Evolutionary conservation across 1,140 invertebrate genomes (phyloP).

Genomic region (Elysia chlorotica): DNA sequence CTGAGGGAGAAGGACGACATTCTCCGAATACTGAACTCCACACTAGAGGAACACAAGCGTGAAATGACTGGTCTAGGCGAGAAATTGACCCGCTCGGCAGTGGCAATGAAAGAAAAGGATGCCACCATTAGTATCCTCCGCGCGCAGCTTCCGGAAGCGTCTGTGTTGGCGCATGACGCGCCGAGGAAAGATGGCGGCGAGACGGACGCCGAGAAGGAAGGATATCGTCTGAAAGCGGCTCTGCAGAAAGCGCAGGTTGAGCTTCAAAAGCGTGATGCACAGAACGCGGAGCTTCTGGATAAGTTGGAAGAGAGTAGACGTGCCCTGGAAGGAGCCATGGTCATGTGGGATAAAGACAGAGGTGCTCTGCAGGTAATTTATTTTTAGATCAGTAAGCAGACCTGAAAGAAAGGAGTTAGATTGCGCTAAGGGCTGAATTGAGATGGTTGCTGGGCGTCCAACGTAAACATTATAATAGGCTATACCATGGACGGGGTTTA

Average conservation of each 20-base stretch:
- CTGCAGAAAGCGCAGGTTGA: constrained; percentile 36
- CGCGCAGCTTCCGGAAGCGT: constrained; percentile 28
- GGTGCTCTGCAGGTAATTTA: constrained; percentile 25
- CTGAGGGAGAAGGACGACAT: constrained; percentile 47
- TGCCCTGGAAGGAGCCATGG: constrained; percentile 45
- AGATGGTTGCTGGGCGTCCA: too few species aligned
- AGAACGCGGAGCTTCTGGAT: constrained; percentile 33
- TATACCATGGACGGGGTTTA: too few species aligned
- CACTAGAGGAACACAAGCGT: constrained; percentile 39
- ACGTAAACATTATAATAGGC: too few species aligned
- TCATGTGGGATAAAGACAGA: constrained; percentile 45
- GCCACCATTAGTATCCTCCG: constrained; percentile 35
- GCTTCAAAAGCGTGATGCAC: constrained; percentile 33
- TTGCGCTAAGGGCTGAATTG: too few species aligned
- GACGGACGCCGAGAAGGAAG: constrained; percentile 43
- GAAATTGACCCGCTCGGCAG: constrained; percentile 31
- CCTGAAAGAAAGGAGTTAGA: too few species aligned
- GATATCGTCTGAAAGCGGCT: constrained; percentile 35
- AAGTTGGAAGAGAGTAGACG: constrained; percentile 43
- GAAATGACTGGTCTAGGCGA: constrained; percentile 37
- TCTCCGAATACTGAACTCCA: constrained; percentile 34
- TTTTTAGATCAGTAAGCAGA: too few species aligned
- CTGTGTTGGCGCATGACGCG: neutral
- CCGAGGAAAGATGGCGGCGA: constrained; percentile 28
- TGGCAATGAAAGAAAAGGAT: constrained; percentile 37